Evolutionary conservation across 1,140 invertebrate species (phyloP), one percentile per base, ranked within the genome.

Genomic region (Stenopsyche tienmushanensis): DNA sequence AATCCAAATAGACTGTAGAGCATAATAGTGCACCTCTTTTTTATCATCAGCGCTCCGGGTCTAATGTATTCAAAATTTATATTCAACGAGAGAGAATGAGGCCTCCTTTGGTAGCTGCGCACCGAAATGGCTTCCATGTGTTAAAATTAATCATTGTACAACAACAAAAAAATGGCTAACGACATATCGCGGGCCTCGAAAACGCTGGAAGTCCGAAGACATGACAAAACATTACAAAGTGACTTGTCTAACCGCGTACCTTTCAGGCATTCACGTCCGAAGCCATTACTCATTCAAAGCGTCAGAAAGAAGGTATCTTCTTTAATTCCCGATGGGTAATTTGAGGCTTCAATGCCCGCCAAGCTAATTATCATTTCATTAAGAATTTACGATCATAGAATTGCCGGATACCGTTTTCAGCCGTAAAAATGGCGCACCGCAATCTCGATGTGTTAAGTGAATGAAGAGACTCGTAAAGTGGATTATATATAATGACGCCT

Each of bases 281-380:
- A 24, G 26, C 58, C 58, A 49, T 60, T 34, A 60, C 44, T 60
- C 45, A 60, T 23, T 57, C 29, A 57, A 34, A 18, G 54, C 7
- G 9, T 23, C 23, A 10, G 26, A 13, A 10, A 25, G 7, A 23
- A 54, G 29, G 13, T 23, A 23, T 10, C 21, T 54, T 39, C n/a
- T 57, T 17, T 42, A 17, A 10, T 21, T n/a, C 10, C 54, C 20
- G 10, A 9, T 15, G 21, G 50, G 54, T 57, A 57, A 57, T 42
- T 57, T 57, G 15, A 34, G 29, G 18, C 29, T 57, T 63, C 66
- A 67, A 67, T 63, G 54, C 60, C 47, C 49, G 55, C 66, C 60
- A 50, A 57, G 53, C 59, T 64, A 67, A 67, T 67, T 67, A 67
- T 58, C 66, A 53, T 67, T 63, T 63, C 66, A 67, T 67, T 67